phyloP scores from a whole-genome alignment of 2,888 invertebrate genomes.

The Hyalella azteca region DNA sequence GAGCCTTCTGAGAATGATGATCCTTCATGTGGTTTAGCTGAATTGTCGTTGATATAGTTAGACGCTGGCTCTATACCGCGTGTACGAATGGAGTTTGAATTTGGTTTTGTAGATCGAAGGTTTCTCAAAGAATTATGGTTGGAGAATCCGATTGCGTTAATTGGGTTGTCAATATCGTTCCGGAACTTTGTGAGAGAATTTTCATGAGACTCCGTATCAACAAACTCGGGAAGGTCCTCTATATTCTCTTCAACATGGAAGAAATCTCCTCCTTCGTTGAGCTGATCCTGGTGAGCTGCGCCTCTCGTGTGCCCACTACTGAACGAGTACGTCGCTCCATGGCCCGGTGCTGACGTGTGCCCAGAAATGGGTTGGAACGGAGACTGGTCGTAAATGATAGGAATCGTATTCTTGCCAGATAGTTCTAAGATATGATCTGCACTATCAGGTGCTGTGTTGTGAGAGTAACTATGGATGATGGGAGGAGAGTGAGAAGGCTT shows the following conservation, averaged over 20 bases:
- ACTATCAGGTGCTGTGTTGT: background rate
- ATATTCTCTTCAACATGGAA: slow-evolving; percentile 25
- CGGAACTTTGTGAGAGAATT: background rate
- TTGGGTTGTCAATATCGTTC: background rate
- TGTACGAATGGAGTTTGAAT: background rate
- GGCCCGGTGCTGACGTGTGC: background rate
- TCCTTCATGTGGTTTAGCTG: background rate
- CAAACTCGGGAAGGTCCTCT: slow-evolving; percentile 1
- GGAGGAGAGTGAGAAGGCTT: background rate
- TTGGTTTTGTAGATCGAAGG: background rate
- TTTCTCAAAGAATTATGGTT: background rate
- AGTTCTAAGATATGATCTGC: background rate
- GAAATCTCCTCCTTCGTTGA: background rate
- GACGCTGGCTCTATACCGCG: background rate
- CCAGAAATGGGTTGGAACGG: background rate
- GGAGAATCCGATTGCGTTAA: background rate
- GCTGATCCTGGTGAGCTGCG: background rate
- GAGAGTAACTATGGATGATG: background rate
- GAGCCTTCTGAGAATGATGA: background rate
- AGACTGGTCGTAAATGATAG: background rate
- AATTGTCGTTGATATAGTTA: background rate
- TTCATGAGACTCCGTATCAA: background rate
- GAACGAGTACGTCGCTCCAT: background rate
- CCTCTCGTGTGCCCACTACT: background rate
- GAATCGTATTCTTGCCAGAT: background rate